These are phyloP conservation scores for Temnopleurus reevesii DNA, from an alignment of 53 echinoderm and acorn worm species.

Conservation along the genomic window DNA sequence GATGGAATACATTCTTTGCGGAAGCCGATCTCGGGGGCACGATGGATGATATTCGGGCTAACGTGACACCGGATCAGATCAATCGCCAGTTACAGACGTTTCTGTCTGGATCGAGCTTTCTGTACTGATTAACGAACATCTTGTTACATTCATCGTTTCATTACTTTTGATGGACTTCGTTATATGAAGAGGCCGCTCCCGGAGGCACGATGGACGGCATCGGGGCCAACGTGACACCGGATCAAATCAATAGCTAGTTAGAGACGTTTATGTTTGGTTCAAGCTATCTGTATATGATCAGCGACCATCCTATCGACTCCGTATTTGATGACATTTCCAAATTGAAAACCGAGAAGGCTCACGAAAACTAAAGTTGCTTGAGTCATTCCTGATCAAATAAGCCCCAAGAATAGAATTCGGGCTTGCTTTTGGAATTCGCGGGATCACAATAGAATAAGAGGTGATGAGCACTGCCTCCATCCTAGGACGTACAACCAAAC, in stretches of 20 bases:
- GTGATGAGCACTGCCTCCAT: no score
- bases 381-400: no score
- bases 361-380: no score
- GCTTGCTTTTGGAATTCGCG: no score
- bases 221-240: background rate
- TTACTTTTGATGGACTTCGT: no score
- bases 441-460: no score
- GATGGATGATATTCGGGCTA: background rate
- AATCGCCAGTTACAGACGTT: constrained; percentile 34
- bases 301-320: background rate
- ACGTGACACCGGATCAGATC: background rate
- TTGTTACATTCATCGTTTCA: no score
- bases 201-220: background rate
- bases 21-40: background rate
- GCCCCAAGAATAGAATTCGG: no score
- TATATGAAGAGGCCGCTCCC: no score
- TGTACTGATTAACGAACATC: background rate
- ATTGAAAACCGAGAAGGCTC: no score
- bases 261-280: constrained; percentile 32
- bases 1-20: constrained; percentile 48
- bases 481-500: no score
- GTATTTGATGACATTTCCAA: no score
- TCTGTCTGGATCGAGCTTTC: constrained; percentile 10
- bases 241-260: constrained; percentile 20
- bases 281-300: constrained; percentile 8